Evolutionary conservation across 2,797 vertebrate species (phyloP), one percentile per base, ranked within the genome.

Genomic region (Notolepis coatsorum): DNA sequence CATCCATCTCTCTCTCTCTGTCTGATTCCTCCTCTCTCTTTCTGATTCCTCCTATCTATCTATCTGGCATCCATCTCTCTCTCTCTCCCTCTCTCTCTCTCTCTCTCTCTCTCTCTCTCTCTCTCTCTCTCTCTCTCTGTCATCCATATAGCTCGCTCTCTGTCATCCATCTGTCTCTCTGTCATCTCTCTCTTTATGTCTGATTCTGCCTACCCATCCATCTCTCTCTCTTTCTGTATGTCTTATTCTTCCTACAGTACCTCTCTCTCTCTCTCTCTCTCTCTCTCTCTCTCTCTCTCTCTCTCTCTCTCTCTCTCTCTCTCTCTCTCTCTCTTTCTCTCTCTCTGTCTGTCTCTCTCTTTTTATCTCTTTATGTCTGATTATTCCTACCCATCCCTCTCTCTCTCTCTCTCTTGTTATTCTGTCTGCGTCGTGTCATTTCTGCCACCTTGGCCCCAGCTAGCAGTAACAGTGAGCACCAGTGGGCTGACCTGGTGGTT

Each of bases 401-500:
- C 13, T 42, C 49, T 42, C 70, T 48, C n/a, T n/a, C n/a, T n/a
- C 71, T 64, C 64, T 84, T 71, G 67, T 65, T 78, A 78, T 85
- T 84, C 79, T 72, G 61, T 68, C 69, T 48, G 63, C 71, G 73
- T 15, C 51, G 20, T 33, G 68, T 67, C 71, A 38, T 71, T 56
- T 61, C 48, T 21, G 66, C 75, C 74, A 63, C 71, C 55, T 66
- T 56, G 75, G 71, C 72, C 5, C 24, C 25, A 23, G 51, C 68
- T 64, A 68, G 7, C 56, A 65, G 65, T 72, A 51, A 81, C 70
- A 77, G 48, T 27, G 67, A 78, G 68, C 13, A 47, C 68, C 63
- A 84, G 73, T 28, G 7, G 61, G 70, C 61, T 73, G 78, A 87
- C 85, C 79, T 81, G 73, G 49, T n/a, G 58, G 65, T 75, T 81